Evolutionary conservation across 2,797 vertebrate species (phyloP).

Genomic region (Synaphobranchus kaupii): DNA sequence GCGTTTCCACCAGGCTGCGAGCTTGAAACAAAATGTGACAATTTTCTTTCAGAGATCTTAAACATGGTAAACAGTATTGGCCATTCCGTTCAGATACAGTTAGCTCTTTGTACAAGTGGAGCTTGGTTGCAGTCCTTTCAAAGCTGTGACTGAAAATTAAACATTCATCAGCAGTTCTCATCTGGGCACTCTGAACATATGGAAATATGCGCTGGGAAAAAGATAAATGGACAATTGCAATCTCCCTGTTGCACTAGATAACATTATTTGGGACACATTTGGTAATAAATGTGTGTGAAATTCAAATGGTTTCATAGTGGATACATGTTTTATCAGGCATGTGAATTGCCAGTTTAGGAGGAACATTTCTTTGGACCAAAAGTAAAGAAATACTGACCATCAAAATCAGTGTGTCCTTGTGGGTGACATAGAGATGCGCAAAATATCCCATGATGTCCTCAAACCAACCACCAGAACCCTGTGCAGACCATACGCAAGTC

Average conservation of each 20-base stretch:
- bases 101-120: not conserved
- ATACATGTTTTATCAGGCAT: not conserved
- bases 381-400: no score
- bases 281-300: not conserved
- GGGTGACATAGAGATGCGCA: no score
- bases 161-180: not conserved
- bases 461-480: no score
- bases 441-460: no score
- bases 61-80: not conserved
- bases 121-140: not conserved
- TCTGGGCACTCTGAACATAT: not conserved
- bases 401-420: no score
- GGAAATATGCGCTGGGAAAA: not conserved
- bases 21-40: not conserved
- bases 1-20: not conserved
- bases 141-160: not conserved
- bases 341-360: not conserved
- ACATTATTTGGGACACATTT: not conserved
- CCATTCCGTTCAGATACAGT: conserved; percentile 1
- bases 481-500: no score
- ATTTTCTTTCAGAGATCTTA: not conserved
- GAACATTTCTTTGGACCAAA: not conserved
- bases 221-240: not conserved
- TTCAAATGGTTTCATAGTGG: not conserved
- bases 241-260: not conserved